Conservation (phyloP, 2,113 vertebrate species). For the Phalacrocorax aristotelis region DNA sequence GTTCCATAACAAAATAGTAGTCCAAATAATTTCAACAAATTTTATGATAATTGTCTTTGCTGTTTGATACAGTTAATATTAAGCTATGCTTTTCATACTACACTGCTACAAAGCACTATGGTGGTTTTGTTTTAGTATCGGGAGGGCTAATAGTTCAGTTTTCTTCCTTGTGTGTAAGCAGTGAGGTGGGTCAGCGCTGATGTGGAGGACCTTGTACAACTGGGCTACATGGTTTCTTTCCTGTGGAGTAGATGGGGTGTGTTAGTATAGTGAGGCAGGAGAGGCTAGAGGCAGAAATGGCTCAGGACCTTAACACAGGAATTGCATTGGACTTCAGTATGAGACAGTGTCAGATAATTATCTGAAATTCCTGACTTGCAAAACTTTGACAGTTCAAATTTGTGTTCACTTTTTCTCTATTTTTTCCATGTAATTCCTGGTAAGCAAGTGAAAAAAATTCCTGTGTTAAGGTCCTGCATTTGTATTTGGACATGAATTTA, state of each 20-base stretch:
- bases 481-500: background rate
- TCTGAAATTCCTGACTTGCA: background rate
- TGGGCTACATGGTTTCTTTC: background rate
- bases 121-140: background rate
- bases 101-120: background rate
- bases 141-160: background rate
- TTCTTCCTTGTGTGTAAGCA: background rate
- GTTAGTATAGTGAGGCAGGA: background rate
- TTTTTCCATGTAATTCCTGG: background rate
- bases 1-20: background rate
- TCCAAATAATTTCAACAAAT: background rate
- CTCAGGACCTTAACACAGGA: background rate
- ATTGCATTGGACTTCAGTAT: background rate
- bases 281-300: background rate
- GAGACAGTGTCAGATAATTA: background rate
- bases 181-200: background rate
- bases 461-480: background rate
- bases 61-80: background rate
- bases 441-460: background rate
- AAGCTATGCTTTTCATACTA: background rate
- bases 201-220: background rate
- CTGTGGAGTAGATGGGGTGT: accelerated
- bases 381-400: background rate
- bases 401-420: background rate
- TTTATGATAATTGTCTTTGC: background rate